These are phyloP conservation scores for Germaria angustata DNA, from an alignment of 2,888 invertebrate genomes.

Conservation along the genomic window DNA sequence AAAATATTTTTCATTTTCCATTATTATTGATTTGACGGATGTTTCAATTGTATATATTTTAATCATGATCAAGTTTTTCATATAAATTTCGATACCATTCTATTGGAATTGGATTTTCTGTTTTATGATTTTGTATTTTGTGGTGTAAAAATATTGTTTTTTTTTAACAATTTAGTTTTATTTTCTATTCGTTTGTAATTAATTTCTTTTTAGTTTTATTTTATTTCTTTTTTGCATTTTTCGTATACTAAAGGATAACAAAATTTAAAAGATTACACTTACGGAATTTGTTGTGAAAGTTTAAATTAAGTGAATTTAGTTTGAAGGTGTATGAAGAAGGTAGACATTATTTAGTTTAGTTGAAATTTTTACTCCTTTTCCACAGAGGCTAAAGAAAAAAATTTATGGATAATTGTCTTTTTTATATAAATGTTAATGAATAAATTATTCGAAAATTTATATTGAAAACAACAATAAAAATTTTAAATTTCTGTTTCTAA, in stretches of 20 bases:
- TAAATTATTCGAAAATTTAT: no score
- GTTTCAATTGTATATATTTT: slow-evolving; percentile 17
- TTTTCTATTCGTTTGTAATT: neutral
- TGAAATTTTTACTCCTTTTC: no score
- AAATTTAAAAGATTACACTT: neutral
- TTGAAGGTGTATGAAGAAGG: no score
- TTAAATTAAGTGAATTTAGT: neutral
- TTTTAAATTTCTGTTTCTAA: no score
- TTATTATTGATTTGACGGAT: neutral
- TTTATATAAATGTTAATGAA: no score
- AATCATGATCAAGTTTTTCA: slow-evolving; percentile 2
- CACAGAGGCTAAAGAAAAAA: no score
- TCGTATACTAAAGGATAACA: slow-evolving; percentile 34
- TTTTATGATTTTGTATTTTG: neutral
- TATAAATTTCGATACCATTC: slow-evolving; percentile 30
- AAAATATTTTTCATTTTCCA: no score
- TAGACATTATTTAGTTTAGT: no score
- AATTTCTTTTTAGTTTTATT: neutral
- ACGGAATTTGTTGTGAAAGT: neutral
- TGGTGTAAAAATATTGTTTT: slow-evolving; percentile 41
- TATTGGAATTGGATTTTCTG: slow-evolving; percentile 11
- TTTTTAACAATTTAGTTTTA: slow-evolving; percentile 35
- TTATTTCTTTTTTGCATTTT: neutral
- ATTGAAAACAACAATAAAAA: no score
- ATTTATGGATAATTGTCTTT: no score